These are phyloP conservation scores for Okapia johnstoni DNA, from an alignment of 2,113 vertebrate species.

Conservation along the genomic window DNA sequence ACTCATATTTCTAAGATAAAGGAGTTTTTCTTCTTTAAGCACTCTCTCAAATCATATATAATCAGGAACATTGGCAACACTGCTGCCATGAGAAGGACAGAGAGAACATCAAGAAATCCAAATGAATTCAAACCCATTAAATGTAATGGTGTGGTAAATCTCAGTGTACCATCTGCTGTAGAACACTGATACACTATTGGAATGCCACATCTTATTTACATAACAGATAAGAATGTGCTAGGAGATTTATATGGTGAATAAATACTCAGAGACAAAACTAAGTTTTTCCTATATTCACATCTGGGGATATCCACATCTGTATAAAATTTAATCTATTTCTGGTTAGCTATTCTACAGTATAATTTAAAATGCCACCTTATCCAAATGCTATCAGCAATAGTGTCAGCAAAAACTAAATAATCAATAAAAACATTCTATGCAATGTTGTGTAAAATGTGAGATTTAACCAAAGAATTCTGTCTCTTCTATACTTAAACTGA, in stretches of 20 bases:
- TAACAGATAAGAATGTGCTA: conserved; percentile 85
- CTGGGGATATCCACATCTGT: conserved; percentile 77
- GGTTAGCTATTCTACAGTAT: conserved; percentile 70
- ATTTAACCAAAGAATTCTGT: conserved; percentile 58
- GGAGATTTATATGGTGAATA: conserved; percentile 84
- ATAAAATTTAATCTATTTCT: conserved; percentile 76
- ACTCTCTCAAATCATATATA: conserved; percentile 86
- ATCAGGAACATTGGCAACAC: conserved; percentile 84
- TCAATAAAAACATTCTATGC: conserved; percentile 45
- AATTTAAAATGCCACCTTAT: conserved; percentile 61
- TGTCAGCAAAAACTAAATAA: conserved; percentile 24
- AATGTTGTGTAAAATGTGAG: conserved; percentile 36
- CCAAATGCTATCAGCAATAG: conserved; percentile 59
- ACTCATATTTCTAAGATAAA: conserved; percentile 82
- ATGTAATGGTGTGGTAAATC: conserved; percentile 91
- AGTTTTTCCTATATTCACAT: conserved; percentile 82
- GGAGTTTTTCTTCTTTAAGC: conserved; percentile 81
- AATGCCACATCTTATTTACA: conserved; percentile 91
- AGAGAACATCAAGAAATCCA: conserved; percentile 88
- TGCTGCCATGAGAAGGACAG: conserved; percentile 81
- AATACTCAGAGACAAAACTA: conserved; percentile 82
- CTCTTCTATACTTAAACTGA: conserved; percentile 34
- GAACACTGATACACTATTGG: conserved; percentile 85
- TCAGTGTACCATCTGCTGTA: conserved; percentile 87
- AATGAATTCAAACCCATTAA: conserved; percentile 90